Conservation (phyloP, 2,113 vertebrate species). For the Serilophus lunatus region DNA sequence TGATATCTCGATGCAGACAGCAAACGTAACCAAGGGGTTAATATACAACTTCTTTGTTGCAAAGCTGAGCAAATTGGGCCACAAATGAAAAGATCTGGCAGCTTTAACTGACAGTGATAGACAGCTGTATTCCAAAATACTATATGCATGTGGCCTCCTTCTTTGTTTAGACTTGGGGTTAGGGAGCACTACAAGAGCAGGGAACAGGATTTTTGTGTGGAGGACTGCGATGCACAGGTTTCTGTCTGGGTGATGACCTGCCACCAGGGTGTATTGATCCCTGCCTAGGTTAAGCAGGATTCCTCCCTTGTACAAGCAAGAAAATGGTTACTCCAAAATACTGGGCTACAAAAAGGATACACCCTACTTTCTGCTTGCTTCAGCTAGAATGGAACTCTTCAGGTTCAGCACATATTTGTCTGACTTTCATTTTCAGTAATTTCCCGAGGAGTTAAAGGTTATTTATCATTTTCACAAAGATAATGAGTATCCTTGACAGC, state of each 20-base stretch:
- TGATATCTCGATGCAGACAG: fast-evolving
- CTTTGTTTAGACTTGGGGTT: not conserved
- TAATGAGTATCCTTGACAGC: not conserved
- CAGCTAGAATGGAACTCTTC: not conserved
- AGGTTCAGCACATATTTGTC: not conserved
- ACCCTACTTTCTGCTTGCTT: not conserved
- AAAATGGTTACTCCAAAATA: not conserved
- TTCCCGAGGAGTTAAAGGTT: not conserved
- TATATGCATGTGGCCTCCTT: not conserved
- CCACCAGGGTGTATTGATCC: not conserved
- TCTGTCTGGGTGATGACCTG: not conserved
- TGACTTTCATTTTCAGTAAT: not conserved
- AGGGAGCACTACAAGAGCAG: not conserved
- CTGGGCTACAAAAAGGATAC: not conserved
- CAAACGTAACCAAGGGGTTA: not conserved
- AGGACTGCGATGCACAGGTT: not conserved
- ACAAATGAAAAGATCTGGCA: not conserved
- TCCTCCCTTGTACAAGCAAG: not conserved
- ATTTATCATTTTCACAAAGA: not conserved
- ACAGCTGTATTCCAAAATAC: not conserved
- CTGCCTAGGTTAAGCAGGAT: no score
- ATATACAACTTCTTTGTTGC: not conserved
- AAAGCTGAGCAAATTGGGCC: not conserved
- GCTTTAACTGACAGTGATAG: not conserved
- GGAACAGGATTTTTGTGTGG: not conserved